phyloP scores from a whole-genome alignment of 2,113 vertebrate species.

The Nettapus auritus region DNA sequence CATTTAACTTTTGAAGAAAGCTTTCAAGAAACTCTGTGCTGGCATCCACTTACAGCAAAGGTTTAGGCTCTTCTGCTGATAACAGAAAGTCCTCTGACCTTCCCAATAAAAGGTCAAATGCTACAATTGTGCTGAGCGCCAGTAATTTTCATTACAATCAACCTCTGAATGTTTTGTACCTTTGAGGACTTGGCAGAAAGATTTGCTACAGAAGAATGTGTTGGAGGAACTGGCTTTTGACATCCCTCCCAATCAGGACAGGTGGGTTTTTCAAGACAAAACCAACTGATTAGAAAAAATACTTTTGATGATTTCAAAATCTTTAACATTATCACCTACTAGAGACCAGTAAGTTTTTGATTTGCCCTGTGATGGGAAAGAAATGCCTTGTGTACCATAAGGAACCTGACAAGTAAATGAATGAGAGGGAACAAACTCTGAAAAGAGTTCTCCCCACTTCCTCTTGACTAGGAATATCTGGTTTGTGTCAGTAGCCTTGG shows the following conservation, averaged over 20 bases:
- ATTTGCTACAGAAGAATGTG: not conserved
- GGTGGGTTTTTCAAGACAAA: not conserved
- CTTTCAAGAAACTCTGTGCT: not conserved
- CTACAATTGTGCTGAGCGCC: not conserved
- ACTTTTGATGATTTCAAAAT: not conserved
- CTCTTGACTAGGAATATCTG: not conserved
- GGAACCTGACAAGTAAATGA: not conserved
- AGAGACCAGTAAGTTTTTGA: not conserved
- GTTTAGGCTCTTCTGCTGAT: not conserved
- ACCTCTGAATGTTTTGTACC: not conserved
- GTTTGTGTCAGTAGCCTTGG: not conserved
- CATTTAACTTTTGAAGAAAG: not conserved
- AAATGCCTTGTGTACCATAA: not conserved
- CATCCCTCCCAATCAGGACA: not conserved
- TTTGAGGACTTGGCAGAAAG: not conserved
- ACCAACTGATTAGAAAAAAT: not conserved
- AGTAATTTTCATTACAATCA: slow-evolving; percentile 10
- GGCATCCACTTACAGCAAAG: not conserved
- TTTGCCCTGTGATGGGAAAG: not conserved
- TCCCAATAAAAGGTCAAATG: not conserved
- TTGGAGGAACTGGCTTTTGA: not conserved
- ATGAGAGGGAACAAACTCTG: not conserved
- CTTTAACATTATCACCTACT: not conserved
- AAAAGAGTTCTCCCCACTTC: not conserved
- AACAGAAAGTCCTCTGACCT: not conserved